Evolutionary conservation across 2,797 vertebrate genomes (phyloP).

Genomic region (Basileuterus tristriatus): DNA sequence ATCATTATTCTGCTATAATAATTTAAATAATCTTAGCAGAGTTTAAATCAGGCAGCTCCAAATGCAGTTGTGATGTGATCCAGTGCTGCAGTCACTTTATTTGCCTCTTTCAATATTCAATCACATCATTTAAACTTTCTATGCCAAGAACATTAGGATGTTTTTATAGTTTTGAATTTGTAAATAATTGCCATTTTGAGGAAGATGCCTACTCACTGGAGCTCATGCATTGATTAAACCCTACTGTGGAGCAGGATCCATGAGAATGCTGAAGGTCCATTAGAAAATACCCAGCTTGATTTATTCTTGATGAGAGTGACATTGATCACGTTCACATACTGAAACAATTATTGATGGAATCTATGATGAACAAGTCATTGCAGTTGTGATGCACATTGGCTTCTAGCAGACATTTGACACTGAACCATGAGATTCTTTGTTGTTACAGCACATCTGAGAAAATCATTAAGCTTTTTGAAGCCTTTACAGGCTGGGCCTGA

Average conservation of each 20-base stretch:
- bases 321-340: constrained; percentile 48
- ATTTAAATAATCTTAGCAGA: not conserved
- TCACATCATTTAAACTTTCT: rapidly evolving
- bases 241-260: not conserved
- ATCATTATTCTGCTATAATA: not conserved
- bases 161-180: not conserved
- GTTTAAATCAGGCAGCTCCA: not conserved
- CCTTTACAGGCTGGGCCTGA: not conserved
- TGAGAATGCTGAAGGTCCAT: not conserved
- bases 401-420: constrained; percentile 50
- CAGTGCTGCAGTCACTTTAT: not conserved
- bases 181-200: not conserved
- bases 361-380: constrained; percentile 55
- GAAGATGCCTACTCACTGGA: not conserved
- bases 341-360: constrained; percentile 63
- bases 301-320: not conserved
- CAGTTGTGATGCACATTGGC: constrained; percentile 38
- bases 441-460: constrained; percentile 61
- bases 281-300: constrained; percentile 40
- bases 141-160: rapidly evolving
- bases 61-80: not conserved
- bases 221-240: not conserved
- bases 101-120: not conserved
- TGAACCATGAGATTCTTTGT: constrained; percentile 61
- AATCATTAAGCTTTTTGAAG: constrained; percentile 51